These are phyloP conservation scores for Proisotoma minuta DNA, from an alignment of 2,888 invertebrate species.

Conservation along the genomic window DNA sequence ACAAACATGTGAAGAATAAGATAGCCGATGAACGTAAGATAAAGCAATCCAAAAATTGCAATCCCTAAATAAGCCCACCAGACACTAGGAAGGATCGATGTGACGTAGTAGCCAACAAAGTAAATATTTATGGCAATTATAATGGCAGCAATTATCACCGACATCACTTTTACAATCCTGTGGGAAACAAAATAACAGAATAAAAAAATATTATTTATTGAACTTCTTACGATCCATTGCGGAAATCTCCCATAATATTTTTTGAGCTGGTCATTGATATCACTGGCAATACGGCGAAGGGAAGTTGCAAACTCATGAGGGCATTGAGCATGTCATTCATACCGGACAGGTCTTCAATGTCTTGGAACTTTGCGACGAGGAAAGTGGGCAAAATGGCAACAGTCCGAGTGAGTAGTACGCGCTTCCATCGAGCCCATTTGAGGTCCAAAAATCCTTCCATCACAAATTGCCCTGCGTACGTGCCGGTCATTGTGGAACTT, in stretches of 20 bases:
- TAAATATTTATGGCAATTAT: slow-evolving; percentile 76
- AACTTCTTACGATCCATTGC: slow-evolving; percentile 66
- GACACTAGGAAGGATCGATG: slow-evolving; percentile 56
- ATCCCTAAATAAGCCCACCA: slow-evolving; percentile 54
- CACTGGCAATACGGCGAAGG: slow-evolving; percentile 80
- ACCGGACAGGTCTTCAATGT: slow-evolving; percentile 65
- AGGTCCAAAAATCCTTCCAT: slow-evolving; percentile 84
- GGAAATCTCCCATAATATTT: slow-evolving; percentile 78
- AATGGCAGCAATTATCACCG: slow-evolving; percentile 62
- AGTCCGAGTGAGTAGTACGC: slow-evolving; percentile 75
- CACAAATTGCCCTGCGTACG: slow-evolving; percentile 81
- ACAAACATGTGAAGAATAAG: slow-evolving; percentile 68
- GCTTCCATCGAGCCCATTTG: slow-evolving; percentile 79
- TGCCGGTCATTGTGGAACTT: slow-evolving; percentile 79
- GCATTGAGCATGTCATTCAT: slow-evolving; percentile 71
- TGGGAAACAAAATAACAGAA: slow-evolving; percentile 48
- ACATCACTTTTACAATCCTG: slow-evolving; percentile 65
- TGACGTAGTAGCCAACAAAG: slow-evolving; percentile 59
- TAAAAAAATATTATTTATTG: not conserved
- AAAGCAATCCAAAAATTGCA: slow-evolving; percentile 60
- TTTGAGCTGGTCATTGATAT: slow-evolving; percentile 77
- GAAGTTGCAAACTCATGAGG: slow-evolving; percentile 59
- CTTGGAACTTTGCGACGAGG: slow-evolving; percentile 63
- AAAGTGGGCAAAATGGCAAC: slow-evolving; percentile 76
- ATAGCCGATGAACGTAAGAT: slow-evolving; percentile 69